Percentiles rank a stretch among this genome's conserved stretches.
Conservation (phyloP, 2,888 invertebrate genomes). For the Leuctra nigra region DNA sequence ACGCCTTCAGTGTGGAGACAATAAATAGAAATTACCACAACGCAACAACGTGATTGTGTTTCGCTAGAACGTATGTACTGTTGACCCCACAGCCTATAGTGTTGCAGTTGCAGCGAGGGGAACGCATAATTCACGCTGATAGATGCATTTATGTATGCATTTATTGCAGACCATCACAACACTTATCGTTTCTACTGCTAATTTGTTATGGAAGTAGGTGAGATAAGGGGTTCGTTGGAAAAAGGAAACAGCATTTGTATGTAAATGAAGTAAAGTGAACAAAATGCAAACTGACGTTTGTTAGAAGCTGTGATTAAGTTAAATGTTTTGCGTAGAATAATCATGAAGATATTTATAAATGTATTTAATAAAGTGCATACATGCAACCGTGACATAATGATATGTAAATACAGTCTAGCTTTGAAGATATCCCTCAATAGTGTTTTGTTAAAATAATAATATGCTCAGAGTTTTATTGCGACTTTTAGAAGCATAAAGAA, state of each 20-base stretch:
- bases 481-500: background rate
- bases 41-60: no score
- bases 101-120: no score
- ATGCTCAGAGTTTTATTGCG: no score
- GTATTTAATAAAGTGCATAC: background rate
- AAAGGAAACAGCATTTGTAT: background rate
- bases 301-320: background rate
- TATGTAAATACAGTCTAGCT: background rate
- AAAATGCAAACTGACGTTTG: background rate
- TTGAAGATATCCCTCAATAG: background rate
- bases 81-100: no score
- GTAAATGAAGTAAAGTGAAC: background rate
- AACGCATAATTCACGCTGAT: no score
- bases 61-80: no score
- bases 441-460: slow-evolving; percentile 5
- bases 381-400: background rate
- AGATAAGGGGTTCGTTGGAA: background rate
- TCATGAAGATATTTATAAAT: background rate
- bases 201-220: slow-evolving; percentile 12
- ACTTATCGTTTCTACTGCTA: background rate
- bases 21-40: no score
- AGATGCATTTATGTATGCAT: background rate
- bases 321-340: background rate
- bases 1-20: no score
- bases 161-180: background rate